Percentiles rank a stretch among this genome's conserved stretches.
phyloP scores from a whole-genome alignment of 2,888 invertebrate species.

The Pyrocoelia pectoralis region DNA sequence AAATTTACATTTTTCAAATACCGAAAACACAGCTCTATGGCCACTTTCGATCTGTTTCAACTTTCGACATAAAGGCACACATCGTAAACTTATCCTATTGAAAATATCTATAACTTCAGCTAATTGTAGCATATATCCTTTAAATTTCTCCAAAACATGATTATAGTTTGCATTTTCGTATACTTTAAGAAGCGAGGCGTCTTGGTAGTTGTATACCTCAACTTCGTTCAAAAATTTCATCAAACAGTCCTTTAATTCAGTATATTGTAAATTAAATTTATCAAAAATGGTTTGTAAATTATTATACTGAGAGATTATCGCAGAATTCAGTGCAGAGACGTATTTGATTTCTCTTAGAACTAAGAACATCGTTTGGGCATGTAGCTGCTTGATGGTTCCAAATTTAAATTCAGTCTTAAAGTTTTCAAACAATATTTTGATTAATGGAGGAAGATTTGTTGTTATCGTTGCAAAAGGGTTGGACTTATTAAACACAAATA shows the following conservation, averaged over 20 bases:
- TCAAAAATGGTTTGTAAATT: slow-evolving; percentile 1
- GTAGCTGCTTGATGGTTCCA: slow-evolving; percentile 14
- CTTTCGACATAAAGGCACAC: background rate
- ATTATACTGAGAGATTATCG: background rate
- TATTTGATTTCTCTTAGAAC: slow-evolving; percentile 18
- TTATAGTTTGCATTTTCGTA: slow-evolving; percentile 15
- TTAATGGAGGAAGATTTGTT: slow-evolving; percentile 12
- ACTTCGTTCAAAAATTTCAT: slow-evolving; percentile 13
- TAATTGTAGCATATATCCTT: background rate
- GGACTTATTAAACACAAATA: slow-evolving; percentile 23
- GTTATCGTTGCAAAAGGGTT: background rate
- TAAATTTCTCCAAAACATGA: slow-evolving; percentile 4
- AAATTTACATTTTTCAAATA: background rate
- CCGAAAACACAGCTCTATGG: background rate
- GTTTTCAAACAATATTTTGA: slow-evolving; percentile 24
- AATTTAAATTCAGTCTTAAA: slow-evolving; percentile 16
- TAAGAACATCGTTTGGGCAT: slow-evolving; percentile 18
- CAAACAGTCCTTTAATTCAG: background rate
- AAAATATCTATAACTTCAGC: slow-evolving; percentile 1
- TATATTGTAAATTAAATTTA: slow-evolving; percentile 1
- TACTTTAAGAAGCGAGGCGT: slow-evolving; percentile 13
- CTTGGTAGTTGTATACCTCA: slow-evolving; percentile 21
- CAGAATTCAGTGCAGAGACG: slow-evolving; percentile 10
- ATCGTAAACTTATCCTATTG: background rate
- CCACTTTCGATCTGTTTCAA: background rate